phyloP scores from a whole-genome alignment of 1,140 invertebrate species.

The Hormaphis cornu region DNA sequence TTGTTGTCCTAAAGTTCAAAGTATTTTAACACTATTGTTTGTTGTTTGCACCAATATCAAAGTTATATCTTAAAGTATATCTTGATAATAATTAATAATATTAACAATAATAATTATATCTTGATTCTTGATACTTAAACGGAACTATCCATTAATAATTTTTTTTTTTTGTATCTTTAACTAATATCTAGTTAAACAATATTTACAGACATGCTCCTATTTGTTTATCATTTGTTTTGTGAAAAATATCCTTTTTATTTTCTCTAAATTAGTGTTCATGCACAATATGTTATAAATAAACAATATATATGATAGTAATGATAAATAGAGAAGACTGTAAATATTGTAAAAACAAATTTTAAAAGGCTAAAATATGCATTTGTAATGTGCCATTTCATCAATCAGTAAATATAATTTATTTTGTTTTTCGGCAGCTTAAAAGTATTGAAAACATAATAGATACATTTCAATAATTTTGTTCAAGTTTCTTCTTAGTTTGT shows the following conservation, averaged over 20 bases:
- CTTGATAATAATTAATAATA: too few relatives aligned
- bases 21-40: constrained; percentile 3
- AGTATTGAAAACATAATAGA: background rate
- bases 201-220: background rate
- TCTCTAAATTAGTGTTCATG: background rate
- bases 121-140: background rate
- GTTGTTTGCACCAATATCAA: constrained; percentile 4
- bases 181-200: background rate
- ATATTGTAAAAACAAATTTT: constrained; percentile 20
- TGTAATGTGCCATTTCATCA: constrained; percentile 24
- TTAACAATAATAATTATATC: too few relatives aligned
- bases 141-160: background rate
- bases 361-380: constrained; percentile 19
- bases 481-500: background rate
- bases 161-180: background rate
- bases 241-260: constrained; percentile 7
- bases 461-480: background rate
- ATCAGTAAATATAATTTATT: constrained; percentile 6
- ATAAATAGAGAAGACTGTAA: constrained; percentile 23
- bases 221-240: background rate
- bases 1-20: constrained; percentile 17
- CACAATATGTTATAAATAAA: background rate
- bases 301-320: background rate
- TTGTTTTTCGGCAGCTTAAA: background rate
- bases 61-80: background rate